Base-by-base conservation (phyloP, 2,797 vertebrate genomes). In the Emys orbicularis region DNA sequence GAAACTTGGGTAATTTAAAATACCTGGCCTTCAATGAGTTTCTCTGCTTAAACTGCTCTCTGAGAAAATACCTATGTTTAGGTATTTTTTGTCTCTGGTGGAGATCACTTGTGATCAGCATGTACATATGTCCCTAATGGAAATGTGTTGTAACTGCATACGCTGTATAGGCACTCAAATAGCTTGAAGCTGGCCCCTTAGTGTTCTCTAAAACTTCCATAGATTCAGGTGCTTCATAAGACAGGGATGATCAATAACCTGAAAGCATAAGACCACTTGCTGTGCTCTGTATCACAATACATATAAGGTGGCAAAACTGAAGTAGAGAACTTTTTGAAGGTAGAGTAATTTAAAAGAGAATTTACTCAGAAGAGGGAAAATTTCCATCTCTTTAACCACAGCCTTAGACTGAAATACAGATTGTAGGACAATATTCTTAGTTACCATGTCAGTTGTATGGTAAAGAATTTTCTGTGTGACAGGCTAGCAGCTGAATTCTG, bases 181-280 rank as follows among this genome's bases (percentile, higher is more conserved):
- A 23, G 27, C 49, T 93, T 92, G 52, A 88, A 37, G 27, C 15
- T 90, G 44, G 16, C 86, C 29, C 5, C 31, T 83, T 87, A 87
- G 87, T 44, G 18, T 29, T 86, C 61, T 93, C 52, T 88, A 76
- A 95, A 93, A 94, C 95, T 88, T 94, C 89, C 12, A 61, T 79
- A 84, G 23, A 74, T 19, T 85, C 83, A 88, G 88, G 59, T 72
- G 76, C 88, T 91, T 84, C 68, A 79, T 59, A 82, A 93, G 54
- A 59, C 11, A 87, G 16, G 4, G 79, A 29, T 56, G 49, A 93
- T 94, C 87, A 81, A 89, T 92, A 84, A 81, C 68, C 83, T 95
- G 59, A 34, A 76, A 88, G 27, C 34, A 83, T 13, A 94, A 90
- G 92, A 84, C 37, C 3, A 0, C 56, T n/a, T 57, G 27, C 16